These are phyloP conservation scores for Anthonomus grandis DNA, from an alignment of 1,140 invertebrate species.

Conservation along the genomic window DNA sequence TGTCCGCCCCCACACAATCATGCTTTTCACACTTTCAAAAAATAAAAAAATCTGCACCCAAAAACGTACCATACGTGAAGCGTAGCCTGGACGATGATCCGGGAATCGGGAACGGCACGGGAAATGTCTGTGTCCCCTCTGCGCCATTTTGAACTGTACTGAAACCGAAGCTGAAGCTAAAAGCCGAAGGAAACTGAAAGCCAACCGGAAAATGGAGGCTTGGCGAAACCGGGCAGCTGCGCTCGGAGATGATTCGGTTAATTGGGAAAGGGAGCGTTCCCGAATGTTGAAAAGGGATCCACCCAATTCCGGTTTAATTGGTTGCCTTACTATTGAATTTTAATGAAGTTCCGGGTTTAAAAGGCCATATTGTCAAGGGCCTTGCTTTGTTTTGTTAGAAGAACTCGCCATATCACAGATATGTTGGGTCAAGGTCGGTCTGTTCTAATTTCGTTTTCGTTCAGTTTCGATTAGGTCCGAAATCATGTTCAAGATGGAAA, in stretches of 20 bases:
- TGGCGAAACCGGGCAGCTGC: neutral
- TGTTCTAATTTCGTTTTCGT: too few species aligned
- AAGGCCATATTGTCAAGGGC: too few species aligned
- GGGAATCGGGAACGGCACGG: conserved; percentile 1
- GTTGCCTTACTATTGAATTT: too few species aligned
- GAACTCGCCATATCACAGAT: too few species aligned
- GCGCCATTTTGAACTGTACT: conserved; percentile 40
- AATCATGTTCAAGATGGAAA: too few species aligned
- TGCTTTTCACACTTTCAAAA: neutral
- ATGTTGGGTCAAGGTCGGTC: too few species aligned
- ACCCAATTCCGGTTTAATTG: too few species aligned
- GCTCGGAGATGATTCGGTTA: neutral
- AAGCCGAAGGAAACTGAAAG: conserved; percentile 19
- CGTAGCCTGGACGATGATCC: conserved; percentile 32
- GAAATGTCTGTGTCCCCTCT: conserved; percentile 30
- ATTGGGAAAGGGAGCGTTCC: too few species aligned
- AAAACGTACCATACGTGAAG: conserved; percentile 40
- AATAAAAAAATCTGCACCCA: neutral
- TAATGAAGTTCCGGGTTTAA: too few species aligned
- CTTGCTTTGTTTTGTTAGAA: too few species aligned
- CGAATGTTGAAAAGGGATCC: too few species aligned
- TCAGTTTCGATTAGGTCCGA: too few species aligned
- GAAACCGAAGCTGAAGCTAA: conserved; percentile 17
- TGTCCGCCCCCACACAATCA: neutral
- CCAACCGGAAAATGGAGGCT: conserved; percentile 10